Evolutionary conservation across 2,797 vertebrate species (phyloP).

Genomic region (Sarcoramphus papa): DNA sequence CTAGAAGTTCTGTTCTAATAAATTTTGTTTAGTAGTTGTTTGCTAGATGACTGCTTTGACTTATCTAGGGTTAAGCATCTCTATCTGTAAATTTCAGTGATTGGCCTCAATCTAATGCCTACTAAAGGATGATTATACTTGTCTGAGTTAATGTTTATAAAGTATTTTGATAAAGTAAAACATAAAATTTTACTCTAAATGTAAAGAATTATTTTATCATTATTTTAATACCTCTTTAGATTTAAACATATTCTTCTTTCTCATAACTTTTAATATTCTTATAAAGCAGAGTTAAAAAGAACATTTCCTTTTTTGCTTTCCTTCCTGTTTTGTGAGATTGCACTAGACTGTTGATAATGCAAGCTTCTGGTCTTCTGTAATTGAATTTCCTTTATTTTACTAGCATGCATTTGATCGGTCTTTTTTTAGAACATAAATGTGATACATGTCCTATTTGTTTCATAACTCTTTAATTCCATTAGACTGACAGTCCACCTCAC

Average conservation of each 20-base stretch:
- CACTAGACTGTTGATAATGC: background rate
- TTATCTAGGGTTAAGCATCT: background rate
- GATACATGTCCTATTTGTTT: background rate
- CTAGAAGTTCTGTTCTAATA: background rate
- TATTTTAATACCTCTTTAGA: background rate
- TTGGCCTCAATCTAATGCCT: background rate
- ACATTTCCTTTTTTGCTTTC: slow-evolving; percentile 5
- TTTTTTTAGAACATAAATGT: background rate
- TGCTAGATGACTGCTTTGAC: background rate
- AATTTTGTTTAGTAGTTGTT: background rate
- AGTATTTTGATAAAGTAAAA: background rate
- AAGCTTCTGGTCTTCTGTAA: slow-evolving; percentile 4
- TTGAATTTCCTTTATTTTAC: slow-evolving; percentile 19
- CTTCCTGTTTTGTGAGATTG: background rate
- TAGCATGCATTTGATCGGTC: background rate
- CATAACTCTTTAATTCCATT: background rate
- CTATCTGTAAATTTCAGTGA: background rate
- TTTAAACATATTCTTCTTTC: background rate
- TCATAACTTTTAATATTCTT: background rate
- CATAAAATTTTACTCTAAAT: background rate
- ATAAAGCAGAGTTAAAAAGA: background rate
- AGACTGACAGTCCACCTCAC: background rate
- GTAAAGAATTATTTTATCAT: background rate
- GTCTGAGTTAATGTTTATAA: background rate
- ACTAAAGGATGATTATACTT: background rate